These are phyloP conservation scores for Shargacucullia verbasci DNA, from an alignment of 2,888 invertebrate species.

Conservation along the genomic window DNA sequence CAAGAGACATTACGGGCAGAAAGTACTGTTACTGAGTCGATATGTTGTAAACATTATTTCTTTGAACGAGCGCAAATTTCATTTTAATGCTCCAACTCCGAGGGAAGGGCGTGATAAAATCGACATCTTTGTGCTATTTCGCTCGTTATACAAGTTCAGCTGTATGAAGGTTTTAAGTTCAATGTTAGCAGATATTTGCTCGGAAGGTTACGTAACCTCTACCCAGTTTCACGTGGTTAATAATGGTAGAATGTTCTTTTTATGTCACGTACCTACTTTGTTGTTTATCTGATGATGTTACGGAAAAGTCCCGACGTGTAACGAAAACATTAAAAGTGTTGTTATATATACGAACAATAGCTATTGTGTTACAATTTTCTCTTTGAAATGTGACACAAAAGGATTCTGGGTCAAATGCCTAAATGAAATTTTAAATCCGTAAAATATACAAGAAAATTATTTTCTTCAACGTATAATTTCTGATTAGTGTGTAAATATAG, in stretches of 20 bases:
- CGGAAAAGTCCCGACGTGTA: conserved; percentile 19
- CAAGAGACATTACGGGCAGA: conserved; percentile 33
- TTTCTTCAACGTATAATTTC: conserved; percentile 4
- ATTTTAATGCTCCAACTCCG: conserved; percentile 62
- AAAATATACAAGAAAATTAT: conserved; percentile 12
- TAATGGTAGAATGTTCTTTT: conserved; percentile 37
- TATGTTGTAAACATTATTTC: conserved; percentile 52
- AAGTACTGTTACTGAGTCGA: conserved; percentile 37
- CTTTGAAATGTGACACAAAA: conserved; percentile 24
- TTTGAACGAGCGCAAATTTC: conserved; percentile 64
- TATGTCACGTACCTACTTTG: conserved; percentile 27
- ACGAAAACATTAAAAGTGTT: conserved; percentile 32
- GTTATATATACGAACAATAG: conserved; percentile 28
- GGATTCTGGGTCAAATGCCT: conserved; percentile 7
- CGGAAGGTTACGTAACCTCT: conserved; percentile 24
- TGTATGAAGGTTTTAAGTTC: conserved; percentile 55
- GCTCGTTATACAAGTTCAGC: conserved; percentile 64
- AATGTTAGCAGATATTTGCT: conserved; percentile 20
- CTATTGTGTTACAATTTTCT: conserved; percentile 28
- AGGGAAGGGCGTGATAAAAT: conserved; percentile 57
- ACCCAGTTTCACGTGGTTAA: conserved; percentile 20
- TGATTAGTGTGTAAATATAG: no score
- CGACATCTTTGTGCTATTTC: conserved; percentile 55
- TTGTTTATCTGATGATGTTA: conserved; percentile 18
- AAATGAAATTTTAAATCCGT: conserved; percentile 11